phyloP scores from a whole-genome alignment of 2,888 invertebrate species.

The Clistopyga incitator region DNA sequence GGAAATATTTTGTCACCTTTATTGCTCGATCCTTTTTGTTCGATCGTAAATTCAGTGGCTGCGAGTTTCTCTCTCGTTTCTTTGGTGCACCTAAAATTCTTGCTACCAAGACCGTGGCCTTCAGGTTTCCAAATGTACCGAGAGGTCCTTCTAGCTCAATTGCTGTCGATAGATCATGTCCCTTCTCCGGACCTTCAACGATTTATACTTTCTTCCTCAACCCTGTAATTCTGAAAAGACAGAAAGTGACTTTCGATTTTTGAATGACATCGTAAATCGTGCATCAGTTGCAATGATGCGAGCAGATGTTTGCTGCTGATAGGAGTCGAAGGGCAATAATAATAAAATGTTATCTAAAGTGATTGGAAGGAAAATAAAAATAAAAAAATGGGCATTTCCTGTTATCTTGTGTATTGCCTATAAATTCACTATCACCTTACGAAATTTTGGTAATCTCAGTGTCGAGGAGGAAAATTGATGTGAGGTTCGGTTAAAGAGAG shows the following conservation, averaged over 20 bases:
- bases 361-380: neutral
- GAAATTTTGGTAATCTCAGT: neutral
- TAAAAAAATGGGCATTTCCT: too few relatives aligned
- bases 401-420: neutral
- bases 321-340: neutral
- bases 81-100: constrained; percentile 10
- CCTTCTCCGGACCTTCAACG: constrained; percentile 18
- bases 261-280: constrained; percentile 25
- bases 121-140: neutral
- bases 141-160: neutral
- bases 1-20: constrained; percentile 83
- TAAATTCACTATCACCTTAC: neutral
- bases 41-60: constrained; percentile 82
- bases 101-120: constrained; percentile 9
- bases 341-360: neutral
- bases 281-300: neutral
- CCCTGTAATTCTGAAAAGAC: neutral
- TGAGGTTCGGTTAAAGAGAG: neutral
- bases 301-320: constrained; percentile 1
- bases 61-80: constrained; percentile 26
- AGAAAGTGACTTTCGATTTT: constrained; percentile 41
- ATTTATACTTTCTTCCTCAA: constrained; percentile 25
- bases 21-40: constrained; percentile 79
- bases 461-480: neutral
- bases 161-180: neutral